These are phyloP conservation scores for Dryobates pubescens DNA, from an alignment of 2,797 vertebrate genomes.

Conservation along the genomic window DNA sequence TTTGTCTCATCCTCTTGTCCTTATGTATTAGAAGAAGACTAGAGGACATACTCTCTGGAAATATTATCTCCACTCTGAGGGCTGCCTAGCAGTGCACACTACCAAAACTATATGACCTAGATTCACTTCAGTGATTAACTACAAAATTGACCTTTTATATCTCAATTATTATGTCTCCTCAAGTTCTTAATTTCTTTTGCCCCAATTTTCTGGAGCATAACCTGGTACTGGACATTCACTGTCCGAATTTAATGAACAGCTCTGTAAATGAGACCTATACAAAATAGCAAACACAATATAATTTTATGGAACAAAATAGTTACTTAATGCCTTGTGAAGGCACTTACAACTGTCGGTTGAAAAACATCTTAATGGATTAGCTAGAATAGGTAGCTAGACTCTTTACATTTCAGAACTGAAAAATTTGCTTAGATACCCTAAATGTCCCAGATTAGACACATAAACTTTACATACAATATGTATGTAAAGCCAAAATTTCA, in stretches of 20 bases:
- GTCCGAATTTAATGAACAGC: neutral
- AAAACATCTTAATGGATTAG: neutral
- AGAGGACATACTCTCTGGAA: neutral
- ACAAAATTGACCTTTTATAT: neutral
- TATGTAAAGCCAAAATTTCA: neutral
- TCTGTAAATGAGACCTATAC: neutral
- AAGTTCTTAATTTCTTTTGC: neutral
- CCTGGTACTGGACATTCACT: neutral
- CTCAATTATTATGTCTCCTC: neutral
- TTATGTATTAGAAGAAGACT: neutral
- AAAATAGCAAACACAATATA: rapidly evolving
- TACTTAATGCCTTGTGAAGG: neutral
- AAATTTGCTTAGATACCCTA: neutral
- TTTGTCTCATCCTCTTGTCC: neutral
- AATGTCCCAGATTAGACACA: neutral
- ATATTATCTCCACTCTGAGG: neutral
- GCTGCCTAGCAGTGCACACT: neutral
- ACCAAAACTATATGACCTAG: neutral
- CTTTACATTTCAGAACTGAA: neutral
- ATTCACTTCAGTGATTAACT: neutral
- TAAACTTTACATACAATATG: neutral
- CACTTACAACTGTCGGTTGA: neutral
- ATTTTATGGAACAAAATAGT: neutral
- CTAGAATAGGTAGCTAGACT: neutral
- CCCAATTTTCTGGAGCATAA: neutral